Base-by-base conservation (phyloP, 2,888 invertebrate genomes). In the Drosophila koepferae region DNA sequence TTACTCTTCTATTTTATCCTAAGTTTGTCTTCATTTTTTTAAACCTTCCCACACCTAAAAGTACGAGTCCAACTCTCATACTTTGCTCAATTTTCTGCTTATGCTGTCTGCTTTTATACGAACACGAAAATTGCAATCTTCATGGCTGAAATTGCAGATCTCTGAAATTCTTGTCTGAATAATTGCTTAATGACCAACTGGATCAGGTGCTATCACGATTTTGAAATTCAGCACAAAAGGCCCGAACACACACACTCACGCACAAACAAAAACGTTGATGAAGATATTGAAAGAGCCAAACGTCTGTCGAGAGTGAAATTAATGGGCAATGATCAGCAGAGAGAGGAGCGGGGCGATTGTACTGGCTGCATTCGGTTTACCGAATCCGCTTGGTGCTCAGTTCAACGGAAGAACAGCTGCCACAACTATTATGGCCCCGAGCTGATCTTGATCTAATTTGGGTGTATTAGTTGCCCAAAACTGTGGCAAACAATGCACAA, bases 381-480 rank as follows among this genome's bases (percentile, higher is more conserved):
- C 78, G 66, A 78, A 74, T 78, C 79, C 79, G 54, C 58, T 73
- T 66, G 72, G 62, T 80, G 79, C 77, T 67, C 82, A 74, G 61
- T 76, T 77, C 68, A 53, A 46, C 48, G 67, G 76, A 77, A 77
- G 81, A 82, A 74, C 88, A 86, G 82, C 85, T 87, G 85, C 85
- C 74, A 59, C 67, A 64, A 70, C 74, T 74, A 70, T 72, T 80
- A 72, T 72, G 63, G 66, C 78, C 82, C 46, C 63, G 72, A 59
- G 76, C 82, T 66, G 83, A 87, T 87, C 90, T 85, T 64, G 87
- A 87, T 87, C 87, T 89, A 89, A 87, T 87, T 87, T 87, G 74
- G 90, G 87, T 80, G 90, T 90, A 87, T 90, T 87, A 90, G 87
- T 87, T 86, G 80, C 77, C 69, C 82, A 74, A 81, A 86, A 83